Conservation (phyloP, 2,797 vertebrate genomes). For the Channallabes apus region DNA sequence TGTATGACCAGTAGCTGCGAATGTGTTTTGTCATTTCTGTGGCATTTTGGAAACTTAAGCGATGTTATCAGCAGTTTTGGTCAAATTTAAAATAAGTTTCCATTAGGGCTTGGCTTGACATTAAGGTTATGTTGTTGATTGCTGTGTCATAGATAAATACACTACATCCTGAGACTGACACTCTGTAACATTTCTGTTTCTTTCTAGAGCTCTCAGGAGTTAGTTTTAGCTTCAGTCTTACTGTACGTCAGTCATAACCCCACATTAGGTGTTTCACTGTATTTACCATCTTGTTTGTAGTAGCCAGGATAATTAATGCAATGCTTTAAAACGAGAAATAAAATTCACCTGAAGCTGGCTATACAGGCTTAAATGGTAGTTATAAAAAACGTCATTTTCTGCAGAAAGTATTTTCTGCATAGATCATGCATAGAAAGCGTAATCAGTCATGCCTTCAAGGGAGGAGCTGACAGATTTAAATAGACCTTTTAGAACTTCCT, state of each 20-base stretch:
- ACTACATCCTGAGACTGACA: neutral
- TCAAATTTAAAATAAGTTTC: neutral
- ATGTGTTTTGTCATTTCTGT: neutral
- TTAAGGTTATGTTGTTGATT: neutral
- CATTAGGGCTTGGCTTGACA: neutral
- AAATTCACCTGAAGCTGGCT: neutral
- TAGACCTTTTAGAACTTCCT: slow-evolving; percentile 12
- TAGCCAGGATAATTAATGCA: neutral
- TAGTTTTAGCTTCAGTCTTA: neutral
- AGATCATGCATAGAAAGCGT: neutral
- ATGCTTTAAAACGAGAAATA: neutral
- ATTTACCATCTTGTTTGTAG: neutral
- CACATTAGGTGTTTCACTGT: neutral
- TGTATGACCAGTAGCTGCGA: neutral
- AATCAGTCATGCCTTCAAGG: slow-evolving; percentile 27
- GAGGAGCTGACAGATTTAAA: slow-evolving; percentile 25
- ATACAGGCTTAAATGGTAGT: neutral
- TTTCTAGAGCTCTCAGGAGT: neutral
- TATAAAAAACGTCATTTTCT: neutral
- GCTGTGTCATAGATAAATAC: neutral
- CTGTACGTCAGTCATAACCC: neutral
- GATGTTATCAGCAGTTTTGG: slow-evolving; percentile 18
- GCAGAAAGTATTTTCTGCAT: neutral
- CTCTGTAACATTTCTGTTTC: neutral
- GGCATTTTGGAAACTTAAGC: neutral